Conservation (phyloP, 2,797 vertebrate genomes). For the Cetoscarus ocellatus region DNA sequence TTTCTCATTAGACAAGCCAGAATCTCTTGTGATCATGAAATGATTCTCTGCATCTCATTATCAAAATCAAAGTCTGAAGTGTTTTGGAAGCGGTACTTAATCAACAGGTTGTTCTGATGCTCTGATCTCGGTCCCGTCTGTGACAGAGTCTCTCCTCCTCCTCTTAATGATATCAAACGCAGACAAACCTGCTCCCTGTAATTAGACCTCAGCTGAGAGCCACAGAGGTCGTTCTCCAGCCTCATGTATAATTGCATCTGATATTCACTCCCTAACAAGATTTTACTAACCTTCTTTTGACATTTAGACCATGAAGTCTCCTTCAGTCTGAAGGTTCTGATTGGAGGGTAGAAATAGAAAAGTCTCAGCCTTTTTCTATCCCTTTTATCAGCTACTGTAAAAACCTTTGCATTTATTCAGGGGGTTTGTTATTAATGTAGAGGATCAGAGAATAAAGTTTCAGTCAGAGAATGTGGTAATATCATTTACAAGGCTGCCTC, state of each 20-base stretch:
- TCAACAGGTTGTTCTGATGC: conserved; percentile 49
- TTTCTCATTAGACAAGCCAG: conserved; percentile 12
- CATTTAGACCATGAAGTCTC: conserved; percentile 48
- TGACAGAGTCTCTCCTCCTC: conserved; percentile 47
- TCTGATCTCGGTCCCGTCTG: conserved; percentile 60
- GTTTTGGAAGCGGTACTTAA: conserved; percentile 54
- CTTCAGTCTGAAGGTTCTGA: conserved; percentile 20
- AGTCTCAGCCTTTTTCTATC: conserved; percentile 13
- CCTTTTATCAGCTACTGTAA: background rate
- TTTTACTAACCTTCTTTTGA: conserved; percentile 57
- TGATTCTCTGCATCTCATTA: conserved; percentile 44
- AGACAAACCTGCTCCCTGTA: conserved; percentile 58
- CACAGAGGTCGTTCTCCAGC: conserved; percentile 41
- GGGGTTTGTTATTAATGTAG: conserved; percentile 13
- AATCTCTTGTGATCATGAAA: conserved; percentile 25
- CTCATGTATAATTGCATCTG: conserved; percentile 48
- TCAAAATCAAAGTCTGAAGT: conserved; percentile 43
- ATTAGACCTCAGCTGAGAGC: conserved; percentile 64
- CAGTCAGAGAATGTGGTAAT: conserved; percentile 19
- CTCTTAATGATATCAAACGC: conserved; percentile 67
- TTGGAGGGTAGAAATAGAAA: conserved; percentile 2
- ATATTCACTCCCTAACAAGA: conserved; percentile 64
- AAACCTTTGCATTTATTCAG: conserved; percentile 19
- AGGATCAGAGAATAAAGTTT: conserved; percentile 5
- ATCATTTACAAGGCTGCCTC: conserved; percentile 35